These are phyloP conservation scores for Anoplopoma fimbria DNA, from an alignment of 2,113 vertebrate species.

Conservation along the genomic window DNA sequence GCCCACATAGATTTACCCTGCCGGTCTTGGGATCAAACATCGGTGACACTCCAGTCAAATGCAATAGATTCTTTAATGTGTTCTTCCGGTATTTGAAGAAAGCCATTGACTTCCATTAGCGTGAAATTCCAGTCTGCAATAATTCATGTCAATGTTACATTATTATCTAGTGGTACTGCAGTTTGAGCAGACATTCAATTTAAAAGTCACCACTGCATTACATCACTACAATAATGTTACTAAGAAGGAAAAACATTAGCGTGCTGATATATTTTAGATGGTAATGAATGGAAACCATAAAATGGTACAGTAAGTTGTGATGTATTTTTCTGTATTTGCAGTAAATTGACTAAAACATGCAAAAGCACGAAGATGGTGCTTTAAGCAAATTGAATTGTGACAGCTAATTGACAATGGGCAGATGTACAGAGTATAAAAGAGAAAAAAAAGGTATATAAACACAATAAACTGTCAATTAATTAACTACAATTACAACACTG, in stretches of 20 bases:
- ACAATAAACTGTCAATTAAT: neutral
- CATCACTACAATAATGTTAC: slow-evolving; percentile 1
- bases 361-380: neutral
- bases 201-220: slow-evolving; percentile 13
- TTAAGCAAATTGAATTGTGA: neutral
- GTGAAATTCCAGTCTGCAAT: slow-evolving; percentile 15
- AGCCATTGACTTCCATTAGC: slow-evolving; percentile 32
- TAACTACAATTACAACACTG: neutral
- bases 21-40: neutral
- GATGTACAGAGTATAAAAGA: neutral
- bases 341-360: neutral
- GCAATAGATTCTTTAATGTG: slow-evolving; percentile 2
- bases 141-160: neutral
- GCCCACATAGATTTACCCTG: neutral
- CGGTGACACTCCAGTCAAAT: neutral
- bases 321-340: neutral
- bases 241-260: neutral
- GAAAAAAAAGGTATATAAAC: neutral
- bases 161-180: neutral
- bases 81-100: slow-evolving; percentile 4
- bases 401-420: neutral
- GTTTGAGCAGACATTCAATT: neutral
- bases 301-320: neutral
- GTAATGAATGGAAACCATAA: neutral
- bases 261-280: slow-evolving; percentile 2